Percentiles rank a stretch among this genome's conserved stretches.
Conservation (phyloP, 1,140 invertebrate genomes). For the Cydia amplana region DNA sequence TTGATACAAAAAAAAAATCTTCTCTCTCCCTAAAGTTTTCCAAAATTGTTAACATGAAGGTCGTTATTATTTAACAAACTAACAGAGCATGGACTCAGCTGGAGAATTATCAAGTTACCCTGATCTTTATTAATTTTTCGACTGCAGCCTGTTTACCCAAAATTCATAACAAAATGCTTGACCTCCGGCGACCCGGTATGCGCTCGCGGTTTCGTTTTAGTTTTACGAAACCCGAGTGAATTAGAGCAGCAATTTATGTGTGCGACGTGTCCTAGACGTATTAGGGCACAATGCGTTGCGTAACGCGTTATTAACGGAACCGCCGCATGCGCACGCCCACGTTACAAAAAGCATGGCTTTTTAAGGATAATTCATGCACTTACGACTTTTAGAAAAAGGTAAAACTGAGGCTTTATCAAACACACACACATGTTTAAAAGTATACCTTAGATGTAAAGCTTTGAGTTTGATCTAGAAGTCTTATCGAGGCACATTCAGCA, state of each 20-base stretch:
- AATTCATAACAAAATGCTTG: slow-evolving; percentile 34
- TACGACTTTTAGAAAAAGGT: background rate
- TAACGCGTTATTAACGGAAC: slow-evolving; percentile 35
- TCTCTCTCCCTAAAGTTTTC: too few relatives aligned
- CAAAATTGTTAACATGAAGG: too few relatives aligned
- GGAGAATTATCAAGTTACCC: too few relatives aligned
- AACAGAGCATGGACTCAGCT: too few relatives aligned
- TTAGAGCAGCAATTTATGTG: slow-evolving; percentile 73
- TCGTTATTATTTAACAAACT: too few relatives aligned
- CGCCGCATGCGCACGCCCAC: slow-evolving; percentile 23
- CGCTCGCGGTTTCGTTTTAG: slow-evolving; percentile 60
- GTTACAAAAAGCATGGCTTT: background rate
- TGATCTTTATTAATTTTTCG: too few relatives aligned
- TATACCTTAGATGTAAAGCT: background rate
- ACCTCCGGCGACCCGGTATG: slow-evolving; percentile 42
- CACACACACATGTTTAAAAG: background rate
- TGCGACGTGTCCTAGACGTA: slow-evolving; percentile 63
- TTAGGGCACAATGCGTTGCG: slow-evolving; percentile 57
- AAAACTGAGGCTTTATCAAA: background rate
- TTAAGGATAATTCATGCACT: background rate
- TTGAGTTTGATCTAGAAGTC: background rate
- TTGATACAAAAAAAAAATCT: too few relatives aligned
- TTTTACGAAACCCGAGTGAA: slow-evolving; percentile 69
- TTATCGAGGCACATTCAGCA: background rate
- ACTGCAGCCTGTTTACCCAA: background rate